Evolutionary conservation across 2,113 vertebrate genomes (phyloP), one percentile per base, ranked within the genome.

Genomic region (Orcinus orca): DNA sequence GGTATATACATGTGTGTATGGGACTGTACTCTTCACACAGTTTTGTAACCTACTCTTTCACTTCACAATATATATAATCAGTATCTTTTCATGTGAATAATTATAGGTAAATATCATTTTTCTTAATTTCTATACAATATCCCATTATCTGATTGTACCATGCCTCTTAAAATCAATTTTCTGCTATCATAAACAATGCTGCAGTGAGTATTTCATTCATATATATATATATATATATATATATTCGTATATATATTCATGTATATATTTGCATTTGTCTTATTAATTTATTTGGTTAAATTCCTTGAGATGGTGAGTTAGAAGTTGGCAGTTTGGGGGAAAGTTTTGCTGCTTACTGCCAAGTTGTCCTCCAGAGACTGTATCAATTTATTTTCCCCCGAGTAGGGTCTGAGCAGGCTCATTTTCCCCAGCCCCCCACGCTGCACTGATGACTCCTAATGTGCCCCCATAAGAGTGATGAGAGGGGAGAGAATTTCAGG

Each of bases 51-150:
- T 31, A 8, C n/a, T 44, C 67, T 84, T 33, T 47, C 71, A 65
- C 58, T 29, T 50, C 23, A 53, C 23, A 53, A 8, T 36, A n/a
- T 38, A 33, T 33, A 44, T 8, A 50, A 60, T 3, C 31, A 77
- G 15, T 53, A 88, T 92, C 73, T 76, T 89, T 67, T 93, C 60
- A 9, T 53, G 20, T 65, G 84, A 60, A 73, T 74, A 76, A 74
- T 20, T 38, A 3, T 20, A 50, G 6, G 50, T 33, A 71, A 65
- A 55, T 38, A 36, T 29, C 25, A 20, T 41, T 83, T 87, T 92
- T 80, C 81, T 85, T 7, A 44, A 92, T 55, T 93, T 87, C 50
- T 15, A 58, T 9, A 38, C 29, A 81, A 36, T 31, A 38, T n/a
- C 77, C 6, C 14, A 15, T 60, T 60, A 63, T 47, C 93, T 25